These are phyloP conservation scores for Fratercula arctica DNA, from an alignment of 2,797 vertebrate genomes.

Conservation along the genomic window DNA sequence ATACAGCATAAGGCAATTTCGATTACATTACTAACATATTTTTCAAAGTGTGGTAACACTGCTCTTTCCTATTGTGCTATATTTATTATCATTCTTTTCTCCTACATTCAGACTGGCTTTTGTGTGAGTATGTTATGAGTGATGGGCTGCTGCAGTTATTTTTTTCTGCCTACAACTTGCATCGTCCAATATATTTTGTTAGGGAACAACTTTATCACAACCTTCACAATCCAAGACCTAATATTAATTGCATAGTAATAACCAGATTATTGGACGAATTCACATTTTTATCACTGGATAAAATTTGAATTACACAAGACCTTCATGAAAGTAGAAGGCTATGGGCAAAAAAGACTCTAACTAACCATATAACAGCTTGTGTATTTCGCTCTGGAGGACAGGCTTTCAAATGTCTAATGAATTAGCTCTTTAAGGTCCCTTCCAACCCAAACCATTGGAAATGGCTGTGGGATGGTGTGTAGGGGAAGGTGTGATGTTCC, in stretches of 20 bases:
- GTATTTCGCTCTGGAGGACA: neutral
- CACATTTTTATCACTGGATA: neutral
- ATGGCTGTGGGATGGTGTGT: neutral
- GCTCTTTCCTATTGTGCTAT: neutral
- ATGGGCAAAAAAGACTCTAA: neutral
- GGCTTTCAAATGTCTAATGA: no score
- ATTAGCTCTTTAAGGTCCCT: no score
- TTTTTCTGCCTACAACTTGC: neutral
- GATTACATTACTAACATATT: slow-evolving; percentile 11
- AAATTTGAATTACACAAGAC: neutral
- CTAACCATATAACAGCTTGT: neutral
- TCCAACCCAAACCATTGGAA: neutral
- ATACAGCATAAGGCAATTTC: neutral
- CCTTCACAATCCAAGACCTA: neutral
- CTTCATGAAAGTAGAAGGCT: neutral
- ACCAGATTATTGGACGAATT: neutral
- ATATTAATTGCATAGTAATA: neutral
- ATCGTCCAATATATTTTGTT: neutral
- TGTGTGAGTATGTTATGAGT: neutral
- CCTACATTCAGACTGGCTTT: neutral
- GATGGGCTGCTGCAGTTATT: neutral
- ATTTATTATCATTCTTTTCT: slow-evolving; percentile 21
- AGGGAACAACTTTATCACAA: neutral
- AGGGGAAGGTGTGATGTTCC: neutral
- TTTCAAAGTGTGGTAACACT: neutral